Evolutionary conservation across 2,113 vertebrate genomes (phyloP), one percentile per base, ranked within the genome.

Genomic region (Pollachius pollachius): DNA sequence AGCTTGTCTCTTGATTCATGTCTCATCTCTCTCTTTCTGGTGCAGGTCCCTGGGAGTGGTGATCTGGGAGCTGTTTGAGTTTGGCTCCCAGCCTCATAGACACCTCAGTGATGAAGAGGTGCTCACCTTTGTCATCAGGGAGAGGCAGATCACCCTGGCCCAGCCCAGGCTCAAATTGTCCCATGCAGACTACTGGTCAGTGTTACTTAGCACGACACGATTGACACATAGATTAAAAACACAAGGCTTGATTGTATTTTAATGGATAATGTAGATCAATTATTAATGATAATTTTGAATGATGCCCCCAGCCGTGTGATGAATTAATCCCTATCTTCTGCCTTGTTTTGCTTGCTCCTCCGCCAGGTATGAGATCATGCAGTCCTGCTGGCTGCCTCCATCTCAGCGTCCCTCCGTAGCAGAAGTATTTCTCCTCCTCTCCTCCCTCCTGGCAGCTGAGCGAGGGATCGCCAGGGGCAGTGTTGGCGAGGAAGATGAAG

Each of bases 31-130:
- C 59, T 21, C 67, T 69, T n/a, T 70, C 41, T 30, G 64, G 60
- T 70, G 0, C 85, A 97, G 96, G 96, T 96, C 96, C 13, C 84
- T 97, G 70, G 96, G 96, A 62, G 95, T 97, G 80, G 95, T 96
- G 68, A 93, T 97, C 52, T 97, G 96, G 96, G 96, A 97, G 81
- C 91, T 97, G 62, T 96, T 96, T 87, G 96, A 97, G 78, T 96
- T 97, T 72, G 96, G 96, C 67, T 91, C 92, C 17, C 96, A 97
- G 81, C 96, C 96, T 30, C 95, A 97, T 85, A 92, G 94, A 66
- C 96, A 97, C 81, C 90, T 97, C 25, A 95, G 95, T 0, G 95
- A 97, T 0, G 94, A 96, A 68, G 95, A 97, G 72, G 95, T 97
- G 64, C 83, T 97, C 3, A 94, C 94, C n/a, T 96, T 95, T 2